Percentiles rank a stretch among this genome's conserved stretches.
phyloP scores from a whole-genome alignment of 1,140 invertebrate genomes.

The Eurosta solidaginis region DNA sequence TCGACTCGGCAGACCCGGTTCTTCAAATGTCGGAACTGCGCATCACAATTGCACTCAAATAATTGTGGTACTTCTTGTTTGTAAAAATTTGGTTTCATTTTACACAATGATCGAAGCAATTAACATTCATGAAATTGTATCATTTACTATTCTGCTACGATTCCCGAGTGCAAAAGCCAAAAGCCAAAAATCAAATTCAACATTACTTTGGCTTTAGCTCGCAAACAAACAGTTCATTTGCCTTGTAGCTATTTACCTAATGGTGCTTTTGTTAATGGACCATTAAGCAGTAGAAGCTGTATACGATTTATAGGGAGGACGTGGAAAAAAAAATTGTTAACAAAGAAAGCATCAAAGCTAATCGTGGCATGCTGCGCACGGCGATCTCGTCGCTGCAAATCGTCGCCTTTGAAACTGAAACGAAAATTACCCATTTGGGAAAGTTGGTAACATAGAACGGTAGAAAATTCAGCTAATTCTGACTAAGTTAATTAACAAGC shows the following conservation, averaged over 20 bases:
- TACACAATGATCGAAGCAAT: too few relatives aligned
- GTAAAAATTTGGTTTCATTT: not conserved
- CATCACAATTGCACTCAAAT: conserved; percentile 18
- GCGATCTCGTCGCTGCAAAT: not conserved
- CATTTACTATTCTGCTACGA: not conserved
- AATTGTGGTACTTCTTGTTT: not conserved
- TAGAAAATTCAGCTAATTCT: conserved; percentile 1
- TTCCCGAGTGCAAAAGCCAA: not conserved
- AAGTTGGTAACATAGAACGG: not conserved
- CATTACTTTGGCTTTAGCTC: not conserved
- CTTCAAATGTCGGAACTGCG: too few relatives aligned
- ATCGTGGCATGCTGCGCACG: not conserved
- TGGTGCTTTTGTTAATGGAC: not conserved
- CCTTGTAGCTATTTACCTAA: conserved; percentile 11
- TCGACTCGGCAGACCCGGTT: too few relatives aligned
- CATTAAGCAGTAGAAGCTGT: not conserved
- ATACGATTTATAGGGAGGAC: too few relatives aligned
- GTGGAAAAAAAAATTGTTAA: not conserved
- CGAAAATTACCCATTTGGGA: not conserved
- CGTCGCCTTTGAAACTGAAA: not conserved
- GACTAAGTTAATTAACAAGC: conserved; percentile 3
- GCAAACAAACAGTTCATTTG: not conserved
- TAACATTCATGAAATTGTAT: conserved; percentile 8
- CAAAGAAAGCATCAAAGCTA: not conserved
- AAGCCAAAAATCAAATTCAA: conserved; percentile 12